phyloP scores from a whole-genome alignment of 2,797 vertebrate genomes.

The Petrocephalus schoutedeni region DNA sequence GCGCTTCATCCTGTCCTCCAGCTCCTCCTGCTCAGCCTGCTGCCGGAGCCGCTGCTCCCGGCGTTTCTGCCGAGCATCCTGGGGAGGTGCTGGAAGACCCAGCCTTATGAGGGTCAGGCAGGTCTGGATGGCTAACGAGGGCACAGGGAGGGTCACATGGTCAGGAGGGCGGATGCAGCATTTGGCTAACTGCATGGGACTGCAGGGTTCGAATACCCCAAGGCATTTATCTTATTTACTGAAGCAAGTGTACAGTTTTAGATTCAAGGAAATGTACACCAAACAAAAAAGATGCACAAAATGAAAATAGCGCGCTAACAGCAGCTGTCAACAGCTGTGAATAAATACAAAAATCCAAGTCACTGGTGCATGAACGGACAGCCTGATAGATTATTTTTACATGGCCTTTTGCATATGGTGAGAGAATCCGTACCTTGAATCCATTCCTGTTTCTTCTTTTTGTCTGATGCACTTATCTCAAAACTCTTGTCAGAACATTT shows the following conservation, averaged over 20 bases:
- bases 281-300: not conserved
- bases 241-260: not conserved
- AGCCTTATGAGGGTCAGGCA: conserved; percentile 59
- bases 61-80: conserved; percentile 65
- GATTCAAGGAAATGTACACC: not conserved
- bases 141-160: not conserved
- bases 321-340: not conserved
- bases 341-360: not conserved
- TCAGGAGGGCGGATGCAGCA: not conserved
- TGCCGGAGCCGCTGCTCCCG: conserved; percentile 58
- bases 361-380: not conserved
- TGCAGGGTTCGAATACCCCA: not conserved
- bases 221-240: not conserved
- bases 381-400: not conserved
- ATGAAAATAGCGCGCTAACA: not conserved
- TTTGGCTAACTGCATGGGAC: not conserved
- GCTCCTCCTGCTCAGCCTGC: conserved; percentile 66
- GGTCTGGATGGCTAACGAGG: conserved; percentile 64
- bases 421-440: conserved; percentile 64
- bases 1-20: conserved; percentile 70
- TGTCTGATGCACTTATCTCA: conserved; percentile 79
- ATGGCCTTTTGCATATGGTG: not conserved
- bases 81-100: conserved; percentile 64
- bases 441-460: conserved; percentile 82
- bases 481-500: conserved; percentile 75